A percentile compares a stretch with the other conserved stretches of the same genome.
Evolutionary conservation across 2,113 vertebrate species (phyloP).

Genomic region (Panthera tigris): DNA sequence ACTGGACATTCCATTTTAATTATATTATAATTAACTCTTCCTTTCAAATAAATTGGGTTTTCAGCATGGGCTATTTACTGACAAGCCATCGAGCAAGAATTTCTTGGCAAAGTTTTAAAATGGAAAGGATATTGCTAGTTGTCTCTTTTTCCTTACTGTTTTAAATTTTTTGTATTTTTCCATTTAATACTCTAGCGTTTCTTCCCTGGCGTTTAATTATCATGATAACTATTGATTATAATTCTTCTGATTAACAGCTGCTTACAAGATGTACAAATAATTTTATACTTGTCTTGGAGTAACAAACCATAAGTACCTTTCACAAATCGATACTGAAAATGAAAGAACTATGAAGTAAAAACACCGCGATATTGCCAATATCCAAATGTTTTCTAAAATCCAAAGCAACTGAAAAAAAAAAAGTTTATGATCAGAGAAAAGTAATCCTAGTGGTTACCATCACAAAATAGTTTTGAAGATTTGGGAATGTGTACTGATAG

Average conservation of each 20-base stretch:
- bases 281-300: not conserved
- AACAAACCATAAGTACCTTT: not conserved
- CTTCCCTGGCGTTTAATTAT: not conserved
- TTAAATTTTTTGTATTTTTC: constrained; percentile 5
- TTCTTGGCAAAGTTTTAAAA: not conserved
- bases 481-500: not conserved
- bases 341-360: not conserved
- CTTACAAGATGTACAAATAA: not conserved
- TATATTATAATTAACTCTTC: not conserved
- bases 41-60: constrained; percentile 9
- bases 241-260: not conserved
- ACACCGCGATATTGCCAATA: not conserved
- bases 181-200: not conserved
- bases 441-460: not conserved
- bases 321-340: not conserved
- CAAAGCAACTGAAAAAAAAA: not conserved
- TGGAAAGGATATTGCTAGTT: not conserved
- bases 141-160: not conserved
- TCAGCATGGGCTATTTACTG: not conserved
- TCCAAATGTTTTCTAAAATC: not conserved
- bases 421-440: not conserved
- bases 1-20: constrained; percentile 26
- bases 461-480: not conserved
- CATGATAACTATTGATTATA: not conserved
- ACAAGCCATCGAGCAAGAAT: not conserved